These are phyloP conservation scores for Hystrix brachyura DNA, from an alignment of 2,113 vertebrate species.

Conservation along the genomic window DNA sequence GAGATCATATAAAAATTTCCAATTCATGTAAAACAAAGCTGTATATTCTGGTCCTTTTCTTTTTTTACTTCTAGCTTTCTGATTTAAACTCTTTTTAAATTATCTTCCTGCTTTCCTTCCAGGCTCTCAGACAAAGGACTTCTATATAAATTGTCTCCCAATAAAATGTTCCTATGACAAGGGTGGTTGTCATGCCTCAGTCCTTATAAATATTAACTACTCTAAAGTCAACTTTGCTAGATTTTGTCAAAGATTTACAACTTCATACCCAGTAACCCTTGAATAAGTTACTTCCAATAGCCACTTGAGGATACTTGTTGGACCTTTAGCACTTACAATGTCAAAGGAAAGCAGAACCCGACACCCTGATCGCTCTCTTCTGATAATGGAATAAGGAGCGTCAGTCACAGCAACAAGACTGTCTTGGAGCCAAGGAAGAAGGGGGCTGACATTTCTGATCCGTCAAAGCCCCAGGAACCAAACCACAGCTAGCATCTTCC, in stretches of 20 bases:
- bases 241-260: constrained; percentile 24
- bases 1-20: constrained; percentile 47
- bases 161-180: constrained; percentile 2
- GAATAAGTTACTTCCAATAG: not conserved
- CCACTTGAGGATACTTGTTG: not conserved
- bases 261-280: not conserved
- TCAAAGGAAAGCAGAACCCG: not conserved
- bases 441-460: not conserved
- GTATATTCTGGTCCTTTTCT: not conserved
- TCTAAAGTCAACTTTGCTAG: constrained; percentile 31
- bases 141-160: not conserved
- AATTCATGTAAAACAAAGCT: constrained; percentile 4
- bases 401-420: not conserved
- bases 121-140: not conserved
- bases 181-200: not conserved
- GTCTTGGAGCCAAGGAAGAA: not conserved
- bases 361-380: not conserved
- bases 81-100: not conserved
- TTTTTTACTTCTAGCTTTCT: constrained; percentile 34
- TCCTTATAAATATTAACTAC: constrained; percentile 43
- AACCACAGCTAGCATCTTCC: constrained; percentile 67
- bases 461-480: constrained; percentile 29
- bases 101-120: not conserved
- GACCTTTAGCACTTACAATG: not conserved
- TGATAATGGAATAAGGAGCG: not conserved